These are phyloP conservation scores for Lomographa bimaculata DNA, from an alignment of 2,888 invertebrate species.

Conservation along the genomic window DNA sequence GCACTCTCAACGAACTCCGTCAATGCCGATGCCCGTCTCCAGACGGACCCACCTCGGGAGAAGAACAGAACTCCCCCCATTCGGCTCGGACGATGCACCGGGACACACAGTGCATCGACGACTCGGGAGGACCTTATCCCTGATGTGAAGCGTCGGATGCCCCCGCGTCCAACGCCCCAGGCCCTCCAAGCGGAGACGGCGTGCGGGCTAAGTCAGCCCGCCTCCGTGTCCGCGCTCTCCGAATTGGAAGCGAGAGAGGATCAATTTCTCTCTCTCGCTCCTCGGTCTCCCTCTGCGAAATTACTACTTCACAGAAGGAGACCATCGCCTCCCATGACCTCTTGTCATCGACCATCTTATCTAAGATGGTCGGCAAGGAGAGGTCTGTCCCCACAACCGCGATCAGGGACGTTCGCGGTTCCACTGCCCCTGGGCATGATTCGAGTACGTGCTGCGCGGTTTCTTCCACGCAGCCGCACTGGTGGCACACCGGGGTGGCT, in stretches of 20 bases:
- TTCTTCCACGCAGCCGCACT: conserved; percentile 5
- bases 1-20: too few species aligned
- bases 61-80: too few species aligned
- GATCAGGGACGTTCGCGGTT: background rate
- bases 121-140: too few species aligned
- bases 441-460: conserved; percentile 12
- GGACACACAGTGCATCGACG: background rate
- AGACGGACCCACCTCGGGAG: too few species aligned
- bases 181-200: too few species aligned
- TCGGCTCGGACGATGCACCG: too few species aligned
- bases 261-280: conserved; percentile 4
- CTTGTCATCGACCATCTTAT: conserved; percentile 5
- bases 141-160: too few species aligned
- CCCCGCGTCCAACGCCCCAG: background rate
- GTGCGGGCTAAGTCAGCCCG: background rate
- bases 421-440: conserved; percentile 5
- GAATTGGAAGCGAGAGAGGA: background rate
- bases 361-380: conserved; percentile 2
- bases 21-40: too few species aligned
- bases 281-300: conserved; percentile 4
- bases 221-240: background rate
- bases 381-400: conserved; percentile 1
- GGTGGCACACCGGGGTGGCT: conserved; percentile 1
- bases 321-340: conserved; percentile 1
- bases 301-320: conserved; percentile 6